phyloP scores from a whole-genome alignment of 2,113 vertebrate species.

The Lamprologus tigripictilis region DNA sequence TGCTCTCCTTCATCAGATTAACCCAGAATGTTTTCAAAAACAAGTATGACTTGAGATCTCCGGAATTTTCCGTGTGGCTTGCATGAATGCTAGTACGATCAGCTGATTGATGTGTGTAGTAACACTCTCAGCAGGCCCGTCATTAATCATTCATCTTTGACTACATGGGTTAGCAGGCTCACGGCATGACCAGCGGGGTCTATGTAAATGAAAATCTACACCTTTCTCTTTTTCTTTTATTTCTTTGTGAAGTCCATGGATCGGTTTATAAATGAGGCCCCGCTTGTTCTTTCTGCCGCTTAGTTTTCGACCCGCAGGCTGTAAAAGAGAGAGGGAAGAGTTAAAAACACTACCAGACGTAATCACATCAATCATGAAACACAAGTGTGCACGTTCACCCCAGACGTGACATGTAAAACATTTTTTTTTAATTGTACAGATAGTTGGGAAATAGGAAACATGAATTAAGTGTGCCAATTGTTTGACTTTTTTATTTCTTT shows the following conservation, averaged over 20 bases:
- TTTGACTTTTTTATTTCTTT: slow-evolving; percentile 36
- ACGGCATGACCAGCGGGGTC: neutral
- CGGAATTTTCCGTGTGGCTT: neutral
- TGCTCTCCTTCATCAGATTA: neutral
- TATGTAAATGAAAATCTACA: neutral
- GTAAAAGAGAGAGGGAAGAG: slow-evolving; percentile 19
- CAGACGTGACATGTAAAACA: slow-evolving; percentile 38
- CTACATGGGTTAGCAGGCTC: neutral
- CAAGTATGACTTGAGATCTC: neutral
- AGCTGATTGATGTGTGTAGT: neutral
- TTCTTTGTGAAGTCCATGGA: neutral
- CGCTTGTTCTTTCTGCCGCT: slow-evolving; percentile 39
- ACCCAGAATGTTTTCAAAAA: neutral
- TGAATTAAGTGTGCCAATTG: slow-evolving; percentile 63
- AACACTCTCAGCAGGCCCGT: neutral
- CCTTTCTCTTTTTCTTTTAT: neutral
- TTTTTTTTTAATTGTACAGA: slow-evolving; percentile 63
- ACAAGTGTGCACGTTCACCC: slow-evolving; percentile 33
- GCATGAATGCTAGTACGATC: neutral
- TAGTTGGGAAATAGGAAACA: slow-evolving; percentile 47
- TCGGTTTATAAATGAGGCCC: slow-evolving; percentile 32
- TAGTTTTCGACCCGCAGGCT: slow-evolving; percentile 27
- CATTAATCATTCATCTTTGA: neutral
- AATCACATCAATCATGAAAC: slow-evolving; percentile 42
- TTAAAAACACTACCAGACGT: slow-evolving; percentile 43